A percentile compares a stretch with the other conserved stretches of the same genome.
Conservation (phyloP, 1,140 invertebrate species). For the Panonychus citri region DNA sequence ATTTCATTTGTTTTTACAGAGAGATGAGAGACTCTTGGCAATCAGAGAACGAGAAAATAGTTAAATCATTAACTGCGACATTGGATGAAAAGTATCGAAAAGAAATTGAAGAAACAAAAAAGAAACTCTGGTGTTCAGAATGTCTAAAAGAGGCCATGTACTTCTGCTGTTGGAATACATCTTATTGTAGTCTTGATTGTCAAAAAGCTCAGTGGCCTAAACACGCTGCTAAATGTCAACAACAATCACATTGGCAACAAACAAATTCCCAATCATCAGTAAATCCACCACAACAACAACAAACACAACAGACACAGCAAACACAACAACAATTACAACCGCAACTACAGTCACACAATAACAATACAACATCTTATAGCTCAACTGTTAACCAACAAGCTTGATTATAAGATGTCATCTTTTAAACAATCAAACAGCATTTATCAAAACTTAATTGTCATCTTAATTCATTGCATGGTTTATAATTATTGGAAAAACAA, state of each 20-base stretch:
- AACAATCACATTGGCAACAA: conserved; percentile 16
- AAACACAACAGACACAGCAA: too few relatives aligned
- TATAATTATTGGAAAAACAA: too few relatives aligned
- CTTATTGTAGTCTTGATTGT: conserved; percentile 25
- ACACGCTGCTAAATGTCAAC: conserved; percentile 21
- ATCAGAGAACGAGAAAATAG: conserved; percentile 19
- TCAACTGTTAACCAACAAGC: too few relatives aligned
- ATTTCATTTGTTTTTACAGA: neutral
- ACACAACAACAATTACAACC: too few relatives aligned
- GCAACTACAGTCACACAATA: too few relatives aligned
- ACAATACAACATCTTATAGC: too few relatives aligned
- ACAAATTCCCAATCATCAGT: neutral
- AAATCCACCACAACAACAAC: too few relatives aligned
- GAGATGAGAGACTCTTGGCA: conserved; percentile 19
- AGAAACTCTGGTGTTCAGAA: conserved; percentile 26
- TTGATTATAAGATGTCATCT: too few relatives aligned
- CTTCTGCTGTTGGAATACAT: conserved; percentile 24
- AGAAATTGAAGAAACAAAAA: conserved; percentile 21
- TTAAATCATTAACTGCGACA: conserved; percentile 8
- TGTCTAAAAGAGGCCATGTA: conserved; percentile 25
- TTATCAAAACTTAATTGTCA: too few relatives aligned
- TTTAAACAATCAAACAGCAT: too few relatives aligned
- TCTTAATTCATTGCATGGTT: too few relatives aligned
- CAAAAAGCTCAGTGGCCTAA: conserved; percentile 23
- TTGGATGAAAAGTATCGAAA: conserved; percentile 13